Evolutionary conservation across 2,797 vertebrate species (phyloP), one percentile per base, ranked within the genome.

Genomic region (Moxostoma hubbsi): DNA sequence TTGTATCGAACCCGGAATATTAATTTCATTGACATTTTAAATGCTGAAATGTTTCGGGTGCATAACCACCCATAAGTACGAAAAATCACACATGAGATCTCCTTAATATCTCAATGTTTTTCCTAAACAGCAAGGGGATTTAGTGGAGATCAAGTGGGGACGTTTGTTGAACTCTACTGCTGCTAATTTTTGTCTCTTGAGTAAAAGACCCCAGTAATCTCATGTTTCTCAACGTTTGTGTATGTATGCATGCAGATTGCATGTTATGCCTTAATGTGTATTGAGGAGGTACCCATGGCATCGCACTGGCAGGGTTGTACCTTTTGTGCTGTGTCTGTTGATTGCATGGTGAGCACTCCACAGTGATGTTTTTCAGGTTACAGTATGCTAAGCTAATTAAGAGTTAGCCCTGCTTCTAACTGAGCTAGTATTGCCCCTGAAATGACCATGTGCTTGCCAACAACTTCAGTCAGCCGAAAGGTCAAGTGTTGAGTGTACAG

Each of bases 381-480:
- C 51, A 53, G 24, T 73, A 53, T 7, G 13, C 18, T 64, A 61
- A 70, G 74, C 71, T 83, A 81, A 85, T 83, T 83, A 80, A 55
- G 45, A 77, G 43, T 13, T 76, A 9, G 68, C 77, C 68, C 61
- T 75, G 43, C 9, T 61, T n/a, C 12, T 15, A 9, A 43, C 80
- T 63, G 1, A 70, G 75, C 24, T 59, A 69, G 50, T 9, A 73
- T 8, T 65, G 11, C 16, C 7, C 58, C 61, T 11, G 8, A 13
- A 46, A 6, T 45, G 2, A 58, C 55, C 10, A 5, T 67, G 43
- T 15, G 43, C 54, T 73, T 65, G 58, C 49, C 50, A 65, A 46
- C 7, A 9, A 49, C 64, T 59, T 68, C 16, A 43, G 4, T 13
- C 5, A 5, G 15, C 49, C 36, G 4, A 36, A 36, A 36, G 53